Evolutionary conservation across 2,797 vertebrate species (phyloP).

Genomic region (Apogon hyalosoma): DNA sequence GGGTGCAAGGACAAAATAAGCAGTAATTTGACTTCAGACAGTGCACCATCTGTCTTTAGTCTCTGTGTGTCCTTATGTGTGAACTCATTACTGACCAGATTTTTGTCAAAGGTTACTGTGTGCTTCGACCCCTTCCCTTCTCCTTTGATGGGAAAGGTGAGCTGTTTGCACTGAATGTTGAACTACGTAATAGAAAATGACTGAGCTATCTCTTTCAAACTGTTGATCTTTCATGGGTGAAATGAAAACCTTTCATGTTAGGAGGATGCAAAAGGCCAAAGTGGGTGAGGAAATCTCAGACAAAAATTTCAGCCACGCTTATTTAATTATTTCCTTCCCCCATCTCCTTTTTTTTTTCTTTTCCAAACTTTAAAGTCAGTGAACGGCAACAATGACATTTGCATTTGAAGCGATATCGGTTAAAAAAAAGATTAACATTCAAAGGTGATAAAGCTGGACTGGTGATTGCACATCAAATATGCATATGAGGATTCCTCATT

Average conservation of each 20-base stretch:
- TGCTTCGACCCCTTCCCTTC: constrained; percentile 51
- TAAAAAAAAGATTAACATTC: constrained; percentile 30
- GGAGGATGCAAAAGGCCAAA: constrained; percentile 63
- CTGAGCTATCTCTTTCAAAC: constrained; percentile 67
- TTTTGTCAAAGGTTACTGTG: constrained; percentile 63
- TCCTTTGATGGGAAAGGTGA: constrained; percentile 75
- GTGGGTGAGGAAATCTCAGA: constrained; percentile 38
- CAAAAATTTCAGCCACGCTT: constrained; percentile 35
- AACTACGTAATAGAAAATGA: constrained; percentile 56
- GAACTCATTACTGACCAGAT: constrained; percentile 60
- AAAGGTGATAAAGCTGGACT: constrained; percentile 47
- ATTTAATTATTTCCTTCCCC: constrained; percentile 50
- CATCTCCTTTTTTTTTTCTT: constrained; percentile 4
- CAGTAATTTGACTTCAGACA: constrained; percentile 6
- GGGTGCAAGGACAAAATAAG: background rate
- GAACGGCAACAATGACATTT: constrained; percentile 53
- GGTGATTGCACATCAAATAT: constrained; percentile 46
- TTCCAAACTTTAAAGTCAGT: constrained; percentile 47
- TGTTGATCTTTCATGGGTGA: constrained; percentile 72
- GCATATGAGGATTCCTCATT: constrained; percentile 21
- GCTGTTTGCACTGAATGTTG: constrained; percentile 58
- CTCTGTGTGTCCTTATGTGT: constrained; percentile 9
- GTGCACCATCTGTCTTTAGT: background rate
- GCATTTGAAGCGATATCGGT: constrained; percentile 53
- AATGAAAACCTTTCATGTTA: constrained; percentile 76